phyloP scores from a whole-genome alignment of 2,113 vertebrate genomes.

The Argyrosomus japonicus region DNA sequence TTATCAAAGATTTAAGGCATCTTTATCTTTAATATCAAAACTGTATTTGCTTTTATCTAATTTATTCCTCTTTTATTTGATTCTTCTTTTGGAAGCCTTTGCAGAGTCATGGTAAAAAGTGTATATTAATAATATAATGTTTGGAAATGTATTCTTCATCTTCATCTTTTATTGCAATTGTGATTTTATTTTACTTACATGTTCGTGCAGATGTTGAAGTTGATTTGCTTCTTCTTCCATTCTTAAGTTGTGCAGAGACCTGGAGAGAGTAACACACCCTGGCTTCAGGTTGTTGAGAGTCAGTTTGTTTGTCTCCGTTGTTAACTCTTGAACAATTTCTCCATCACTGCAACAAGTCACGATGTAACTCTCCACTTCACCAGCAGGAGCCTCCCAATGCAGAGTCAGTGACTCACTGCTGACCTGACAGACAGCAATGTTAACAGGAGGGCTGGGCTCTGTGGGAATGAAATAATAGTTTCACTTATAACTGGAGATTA shows the following conservation, averaged over 20 bases:
- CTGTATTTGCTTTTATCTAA: too few relatives aligned
- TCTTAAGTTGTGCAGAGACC: not conserved
- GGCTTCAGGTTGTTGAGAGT: not conserved
- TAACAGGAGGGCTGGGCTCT: constrained; percentile 14
- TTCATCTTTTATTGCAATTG: not conserved
- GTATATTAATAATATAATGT: too few relatives aligned
- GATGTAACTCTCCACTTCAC: constrained; percentile 14
- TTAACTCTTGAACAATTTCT: not conserved
- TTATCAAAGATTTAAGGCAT: too few relatives aligned
- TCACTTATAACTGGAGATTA: constrained; percentile 1
- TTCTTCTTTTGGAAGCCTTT: too few relatives aligned
- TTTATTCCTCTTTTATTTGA: too few relatives aligned
- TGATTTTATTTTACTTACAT: constrained; percentile 18
- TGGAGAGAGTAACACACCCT: not conserved
- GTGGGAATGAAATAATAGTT: not conserved
- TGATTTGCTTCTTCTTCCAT: constrained; percentile 9
- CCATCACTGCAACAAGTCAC: not conserved
- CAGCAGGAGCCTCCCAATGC: constrained; percentile 24
- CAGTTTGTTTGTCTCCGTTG: not conserved
- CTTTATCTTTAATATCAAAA: too few relatives aligned
- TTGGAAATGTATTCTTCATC: too few relatives aligned
- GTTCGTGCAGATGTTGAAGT: constrained; percentile 6
- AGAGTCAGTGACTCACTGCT: constrained; percentile 17
- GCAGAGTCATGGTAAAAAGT: too few relatives aligned
- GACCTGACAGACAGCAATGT: not conserved